phyloP scores from a whole-genome alignment of 2,888 invertebrate genomes.

The Acanthopleura granulata region DNA sequence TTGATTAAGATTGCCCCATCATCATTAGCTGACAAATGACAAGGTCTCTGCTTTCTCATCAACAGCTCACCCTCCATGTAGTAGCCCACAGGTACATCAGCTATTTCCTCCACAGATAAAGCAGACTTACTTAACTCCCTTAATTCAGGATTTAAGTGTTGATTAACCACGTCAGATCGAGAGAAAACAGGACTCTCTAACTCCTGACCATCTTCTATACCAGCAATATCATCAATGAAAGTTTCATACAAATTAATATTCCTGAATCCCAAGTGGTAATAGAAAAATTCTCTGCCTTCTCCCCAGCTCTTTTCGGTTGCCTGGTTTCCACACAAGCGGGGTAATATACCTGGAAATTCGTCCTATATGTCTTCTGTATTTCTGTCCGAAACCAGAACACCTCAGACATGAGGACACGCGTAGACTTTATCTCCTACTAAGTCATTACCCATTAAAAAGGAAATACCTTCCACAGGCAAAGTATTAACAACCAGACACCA shows the following conservation, averaged over 20 bases:
- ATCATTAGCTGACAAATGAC: constrained; percentile 16
- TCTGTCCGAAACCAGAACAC: neutral
- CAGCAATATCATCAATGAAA: neutral
- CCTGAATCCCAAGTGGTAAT: neutral
- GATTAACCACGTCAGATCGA: neutral
- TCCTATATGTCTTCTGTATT: neutral
- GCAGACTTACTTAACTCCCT: neutral
- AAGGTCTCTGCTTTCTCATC: constrained; percentile 22
- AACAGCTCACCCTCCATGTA: constrained; percentile 17
- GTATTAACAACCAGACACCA: constrained; percentile 7
- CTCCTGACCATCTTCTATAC: neutral
- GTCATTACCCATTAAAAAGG: too few species aligned
- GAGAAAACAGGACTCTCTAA: neutral
- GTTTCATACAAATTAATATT: neutral
- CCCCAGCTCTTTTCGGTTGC: neutral
- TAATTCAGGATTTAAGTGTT: neutral
- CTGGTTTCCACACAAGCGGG: constrained; percentile 10
- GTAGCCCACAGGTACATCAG: constrained; percentile 19
- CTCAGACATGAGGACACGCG: neutral
- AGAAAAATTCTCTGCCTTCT: neutral
- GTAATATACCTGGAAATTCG: constrained; percentile 3
- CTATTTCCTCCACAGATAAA: constrained; percentile 12
- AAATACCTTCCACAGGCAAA: constrained; percentile 15
- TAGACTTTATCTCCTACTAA: constrained; percentile 20
- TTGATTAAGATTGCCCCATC: constrained; percentile 9